Base-by-base conservation (phyloP, 1,140 invertebrate species). In the Drosophila micromelanica region DNA sequence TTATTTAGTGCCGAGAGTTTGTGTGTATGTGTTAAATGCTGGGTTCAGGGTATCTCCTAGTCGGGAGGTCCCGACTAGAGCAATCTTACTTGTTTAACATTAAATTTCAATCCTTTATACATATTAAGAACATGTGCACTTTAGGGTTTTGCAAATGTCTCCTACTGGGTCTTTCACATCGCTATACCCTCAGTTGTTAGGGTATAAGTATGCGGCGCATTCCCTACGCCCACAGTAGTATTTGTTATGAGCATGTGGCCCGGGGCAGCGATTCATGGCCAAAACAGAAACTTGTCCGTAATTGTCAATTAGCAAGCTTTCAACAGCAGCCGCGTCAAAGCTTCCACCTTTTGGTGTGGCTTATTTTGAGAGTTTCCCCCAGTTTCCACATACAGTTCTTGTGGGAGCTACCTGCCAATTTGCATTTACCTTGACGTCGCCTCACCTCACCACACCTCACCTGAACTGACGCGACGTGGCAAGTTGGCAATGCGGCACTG, bases 271-370 rank as follows among this genome's bases (percentile, higher is more conserved):
- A 35, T 35, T 35, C 32, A 35, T 35, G 32, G 32, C 32, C 32
- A 35, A 35, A 7, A 37, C 42, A 48, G 17, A 42, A 49, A 79
- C 72, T 67, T 64, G 63, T 30, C 65, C 62, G 40, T 76, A 86
- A 86, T 80, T 81, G 81, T 73, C 81, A 86, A 86, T 86, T 86
- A 86, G 81, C 81, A 70, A 74, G 77, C 81, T 86, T 86, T 86
- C 81, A 86, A 73, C 81, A 56, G 60, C 67, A 69, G 65, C 64
- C 54, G 27, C 56, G 63, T 59, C 69, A 79, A 73, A 85, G 80
- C 80, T 85, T 77, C 80, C 80, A 84, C 12, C 57, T 62, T 68
- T 40, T 43, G 65, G 43, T 71, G 54, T 30, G n/a, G 30, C 15
- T 52, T 11, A 74, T 75, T 65, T 72, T 48, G 48, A 48, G 56